These are phyloP conservation scores for Stenchaetothrips biformis DNA, from an alignment of 2,888 invertebrate species.

Conservation along the genomic window DNA sequence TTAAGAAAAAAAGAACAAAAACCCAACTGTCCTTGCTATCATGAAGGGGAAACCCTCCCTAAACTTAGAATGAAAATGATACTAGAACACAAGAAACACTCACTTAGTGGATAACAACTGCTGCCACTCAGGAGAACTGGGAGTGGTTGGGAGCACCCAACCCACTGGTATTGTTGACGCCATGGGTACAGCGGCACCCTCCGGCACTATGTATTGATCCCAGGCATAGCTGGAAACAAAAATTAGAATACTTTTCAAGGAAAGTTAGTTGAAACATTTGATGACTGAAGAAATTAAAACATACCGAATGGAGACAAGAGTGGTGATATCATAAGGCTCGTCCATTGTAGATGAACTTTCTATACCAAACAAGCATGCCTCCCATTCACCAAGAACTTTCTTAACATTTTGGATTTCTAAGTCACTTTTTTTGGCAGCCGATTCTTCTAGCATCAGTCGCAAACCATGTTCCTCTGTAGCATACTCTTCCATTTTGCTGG, in stretches of 20 bases:
- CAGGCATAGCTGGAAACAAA: slow-evolving; percentile 47
- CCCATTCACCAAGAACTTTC: slow-evolving; percentile 53
- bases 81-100: background rate
- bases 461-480: slow-evolving; percentile 60
- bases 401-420: slow-evolving; percentile 47
- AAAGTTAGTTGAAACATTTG: slow-evolving; percentile 39
- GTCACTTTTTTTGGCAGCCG: slow-evolving; percentile 43
- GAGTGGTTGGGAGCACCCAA: slow-evolving; percentile 61
- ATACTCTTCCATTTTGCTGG: slow-evolving; percentile 56
- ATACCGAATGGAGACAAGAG: slow-evolving; percentile 50
- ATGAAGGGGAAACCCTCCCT: no score
- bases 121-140: slow-evolving; percentile 48
- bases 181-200: slow-evolving; percentile 44
- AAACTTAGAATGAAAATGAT: background rate
- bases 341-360: slow-evolving; percentile 35
- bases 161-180: slow-evolving; percentile 63
- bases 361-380: slow-evolving; percentile 54
- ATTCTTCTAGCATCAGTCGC: slow-evolving; percentile 53
- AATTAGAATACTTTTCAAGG: background rate
- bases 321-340: slow-evolving; percentile 43
- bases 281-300: slow-evolving; percentile 44
- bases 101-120: slow-evolving; percentile 35
- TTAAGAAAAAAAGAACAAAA: no score
- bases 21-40: no score
- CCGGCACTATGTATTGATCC: slow-evolving; percentile 48